These are phyloP conservation scores for Todiramphus saurophagus DNA, from an alignment of 2,113 vertebrate species.

Conservation along the genomic window DNA sequence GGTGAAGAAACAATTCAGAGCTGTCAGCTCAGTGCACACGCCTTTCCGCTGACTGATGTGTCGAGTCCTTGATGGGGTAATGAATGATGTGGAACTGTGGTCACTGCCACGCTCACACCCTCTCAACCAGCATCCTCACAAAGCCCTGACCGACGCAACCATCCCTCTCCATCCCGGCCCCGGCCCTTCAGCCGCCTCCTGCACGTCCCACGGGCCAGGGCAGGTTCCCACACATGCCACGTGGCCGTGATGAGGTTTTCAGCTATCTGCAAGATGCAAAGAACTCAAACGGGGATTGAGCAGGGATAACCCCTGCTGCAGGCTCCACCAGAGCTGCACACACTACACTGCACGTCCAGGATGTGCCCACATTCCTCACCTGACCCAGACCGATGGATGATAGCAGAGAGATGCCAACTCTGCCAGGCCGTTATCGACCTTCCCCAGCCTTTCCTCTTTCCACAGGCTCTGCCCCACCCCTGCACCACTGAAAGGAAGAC, in stretches of 20 bases:
- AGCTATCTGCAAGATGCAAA: background rate
- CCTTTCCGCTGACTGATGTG: constrained; percentile 42
- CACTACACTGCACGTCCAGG: fast-evolving
- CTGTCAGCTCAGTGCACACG: constrained; percentile 45
- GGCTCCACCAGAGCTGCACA: background rate
- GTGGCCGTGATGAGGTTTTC: fast-evolving
- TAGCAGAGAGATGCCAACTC: fast-evolving
- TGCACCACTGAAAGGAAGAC: background rate
- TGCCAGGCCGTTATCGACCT: too few species aligned
- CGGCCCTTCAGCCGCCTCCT: background rate
- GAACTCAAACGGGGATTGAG: background rate
- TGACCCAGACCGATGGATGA: fast-evolving
- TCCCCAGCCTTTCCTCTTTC: background rate
- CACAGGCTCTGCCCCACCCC: background rate
- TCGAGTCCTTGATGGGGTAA: background rate
- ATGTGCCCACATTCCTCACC: fast-evolving
- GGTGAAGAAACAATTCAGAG: constrained; percentile 63
- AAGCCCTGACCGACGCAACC: background rate
- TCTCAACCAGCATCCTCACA: background rate
- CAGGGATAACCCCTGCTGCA: background rate
- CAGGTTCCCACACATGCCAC: fast-evolving
- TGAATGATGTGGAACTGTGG: background rate
- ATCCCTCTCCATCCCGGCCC: background rate
- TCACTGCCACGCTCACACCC: fast-evolving
- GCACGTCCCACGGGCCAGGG: background rate